Evolutionary conservation across 1,140 invertebrate species (phyloP).

Genomic region (Catajapyx aquilonaris): DNA sequence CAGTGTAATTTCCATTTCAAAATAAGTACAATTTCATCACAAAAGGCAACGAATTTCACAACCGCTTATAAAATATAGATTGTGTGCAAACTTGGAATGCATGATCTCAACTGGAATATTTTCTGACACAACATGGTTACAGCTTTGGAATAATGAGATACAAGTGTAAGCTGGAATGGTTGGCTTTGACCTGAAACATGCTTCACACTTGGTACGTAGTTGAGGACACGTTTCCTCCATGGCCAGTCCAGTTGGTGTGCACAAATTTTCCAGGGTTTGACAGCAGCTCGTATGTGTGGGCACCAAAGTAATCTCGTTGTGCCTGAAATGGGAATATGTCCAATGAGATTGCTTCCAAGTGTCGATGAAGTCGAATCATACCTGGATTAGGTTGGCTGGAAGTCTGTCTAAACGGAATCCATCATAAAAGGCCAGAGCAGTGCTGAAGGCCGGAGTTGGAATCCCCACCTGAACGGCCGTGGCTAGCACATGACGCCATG

Average conservation of each 20-base stretch:
- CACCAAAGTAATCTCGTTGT: constrained; percentile 96
- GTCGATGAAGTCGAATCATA: constrained; percentile 15
- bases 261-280: constrained; percentile 69
- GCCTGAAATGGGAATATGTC: too few relatives aligned
- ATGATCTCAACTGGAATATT: too few relatives aligned
- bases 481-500: constrained; percentile 38
- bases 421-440: constrained; percentile 93
- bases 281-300: constrained; percentile 91
- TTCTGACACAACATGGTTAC: too few relatives aligned
- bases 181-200: too few relatives aligned
- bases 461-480: constrained; percentile 49
- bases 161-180: too few relatives aligned
- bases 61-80: too few relatives aligned
- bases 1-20: too few relatives aligned
- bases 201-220: constrained; percentile 78
- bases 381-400: constrained; percentile 82
- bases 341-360: not conserved
- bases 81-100: too few relatives aligned
- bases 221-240: constrained; percentile 88
- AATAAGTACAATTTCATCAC: too few relatives aligned
- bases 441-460: constrained; percentile 75
- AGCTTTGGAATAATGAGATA: too few relatives aligned
- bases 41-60: too few relatives aligned
- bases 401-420: constrained; percentile 63
- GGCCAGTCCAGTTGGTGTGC: constrained; percentile 98